These are phyloP conservation scores for Drosophila ironensis DNA, from an alignment of 1,140 invertebrate genomes.

Conservation along the genomic window DNA sequence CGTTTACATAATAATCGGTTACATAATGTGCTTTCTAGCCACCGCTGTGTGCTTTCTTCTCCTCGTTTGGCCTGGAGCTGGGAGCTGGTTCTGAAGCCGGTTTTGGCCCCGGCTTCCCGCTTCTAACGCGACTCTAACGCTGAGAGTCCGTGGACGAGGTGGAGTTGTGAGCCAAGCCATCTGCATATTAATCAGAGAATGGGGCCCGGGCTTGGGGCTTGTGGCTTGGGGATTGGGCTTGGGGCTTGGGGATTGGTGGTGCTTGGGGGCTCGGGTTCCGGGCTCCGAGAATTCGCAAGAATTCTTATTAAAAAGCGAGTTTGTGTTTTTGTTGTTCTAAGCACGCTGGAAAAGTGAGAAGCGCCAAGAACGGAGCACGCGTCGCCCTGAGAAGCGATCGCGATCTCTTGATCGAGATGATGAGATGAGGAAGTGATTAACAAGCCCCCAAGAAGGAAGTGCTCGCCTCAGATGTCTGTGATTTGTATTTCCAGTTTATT, in stretches of 20 bases:
- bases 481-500: slow-evolving; percentile 49
- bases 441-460: slow-evolving; percentile 45
- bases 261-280: no score
- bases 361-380: slow-evolving; percentile 69
- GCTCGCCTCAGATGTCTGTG: slow-evolving; percentile 39
- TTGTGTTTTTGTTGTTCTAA: slow-evolving; percentile 52
- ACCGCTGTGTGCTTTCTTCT: slow-evolving; percentile 57
- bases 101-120: slow-evolving; percentile 39
- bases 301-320: slow-evolving; percentile 78
- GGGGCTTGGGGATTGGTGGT: no score
- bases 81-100: slow-evolving; percentile 54
- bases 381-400: slow-evolving; percentile 39
- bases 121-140: slow-evolving; percentile 69
- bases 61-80: slow-evolving; percentile 42
- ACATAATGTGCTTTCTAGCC: slow-evolving; percentile 56
- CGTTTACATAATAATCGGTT: slow-evolving; percentile 46
- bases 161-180: slow-evolving; percentile 22
- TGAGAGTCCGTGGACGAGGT: slow-evolving; percentile 35
- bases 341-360: slow-evolving; percentile 70
- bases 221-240: no score
- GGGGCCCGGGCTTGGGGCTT: slow-evolving; percentile 11
- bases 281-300: slow-evolving; percentile 76
- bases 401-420: slow-evolving; percentile 39
- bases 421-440: slow-evolving; percentile 52
- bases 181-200: slow-evolving; percentile 47